phyloP scores from a whole-genome alignment of 2,888 invertebrate species.

The Drosophila eohydei region DNA sequence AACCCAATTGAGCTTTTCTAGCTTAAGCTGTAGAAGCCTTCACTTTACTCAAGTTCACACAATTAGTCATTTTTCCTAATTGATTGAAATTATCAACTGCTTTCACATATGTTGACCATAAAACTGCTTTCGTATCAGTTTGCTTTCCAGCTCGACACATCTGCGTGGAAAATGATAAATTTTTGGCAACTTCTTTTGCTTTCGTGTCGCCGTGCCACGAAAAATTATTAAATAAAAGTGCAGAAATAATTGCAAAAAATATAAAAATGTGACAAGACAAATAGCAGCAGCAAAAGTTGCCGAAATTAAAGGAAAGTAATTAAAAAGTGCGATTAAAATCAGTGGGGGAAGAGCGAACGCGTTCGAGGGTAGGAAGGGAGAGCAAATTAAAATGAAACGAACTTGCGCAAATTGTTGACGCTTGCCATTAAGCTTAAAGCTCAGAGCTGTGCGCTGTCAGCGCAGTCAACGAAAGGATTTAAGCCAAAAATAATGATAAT shows the following conservation, averaged over 20 bases:
- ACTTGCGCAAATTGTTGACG: conserved; percentile 66
- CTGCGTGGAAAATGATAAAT: conserved; percentile 44
- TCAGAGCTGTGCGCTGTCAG: conserved; percentile 63
- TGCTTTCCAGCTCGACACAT: conserved; percentile 35
- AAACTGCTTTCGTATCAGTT: background rate
- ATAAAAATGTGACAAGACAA: conserved; percentile 56
- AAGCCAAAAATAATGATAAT: conserved; percentile 69
- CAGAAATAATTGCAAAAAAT: conserved; percentile 55
- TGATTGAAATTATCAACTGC: background rate
- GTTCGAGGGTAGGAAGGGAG: conserved; percentile 18
- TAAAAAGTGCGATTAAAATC: conserved; percentile 71
- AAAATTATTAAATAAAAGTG: conserved; percentile 65
- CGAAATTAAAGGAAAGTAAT: conserved; percentile 77
- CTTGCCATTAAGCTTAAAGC: conserved; percentile 67
- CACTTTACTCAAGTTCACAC: too few species aligned
- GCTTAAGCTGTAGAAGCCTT: background rate
- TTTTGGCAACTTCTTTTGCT: conserved; percentile 1
- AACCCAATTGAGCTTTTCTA: background rate
- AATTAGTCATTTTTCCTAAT: background rate
- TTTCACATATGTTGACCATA: conserved; percentile 16
- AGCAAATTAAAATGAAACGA: conserved; percentile 59
- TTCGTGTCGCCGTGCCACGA: conserved; percentile 12
- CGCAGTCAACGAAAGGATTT: conserved; percentile 67
- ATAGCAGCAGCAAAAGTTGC: conserved; percentile 63
- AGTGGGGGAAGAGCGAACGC: conserved; percentile 6